A percentile compares a stretch with the other conserved stretches of the same genome.
Evolutionary conservation across 2,113 vertebrate species (phyloP).

Genomic region (Romanogobio albipinnatus): DNA sequence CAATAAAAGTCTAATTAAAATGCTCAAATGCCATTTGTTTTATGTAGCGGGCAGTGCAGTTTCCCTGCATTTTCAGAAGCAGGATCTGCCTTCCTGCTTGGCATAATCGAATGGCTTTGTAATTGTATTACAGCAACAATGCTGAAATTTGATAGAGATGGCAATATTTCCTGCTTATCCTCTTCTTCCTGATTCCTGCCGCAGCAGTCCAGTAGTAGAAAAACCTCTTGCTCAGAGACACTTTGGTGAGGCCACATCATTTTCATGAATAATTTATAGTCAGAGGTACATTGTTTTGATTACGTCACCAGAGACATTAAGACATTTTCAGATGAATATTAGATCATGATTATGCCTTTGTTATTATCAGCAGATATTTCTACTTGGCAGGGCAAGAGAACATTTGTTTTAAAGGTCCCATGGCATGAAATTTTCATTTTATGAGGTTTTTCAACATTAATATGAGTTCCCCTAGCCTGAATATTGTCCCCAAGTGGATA

Average conservation of each 20-base stretch:
- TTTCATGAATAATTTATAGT: background rate
- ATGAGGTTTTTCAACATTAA: too few species aligned
- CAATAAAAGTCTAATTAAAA: background rate
- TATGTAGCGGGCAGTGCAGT: background rate
- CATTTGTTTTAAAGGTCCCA: background rate
- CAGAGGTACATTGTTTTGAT: background rate
- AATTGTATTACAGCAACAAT: constrained; percentile 66
- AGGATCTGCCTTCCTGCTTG: constrained; percentile 40
- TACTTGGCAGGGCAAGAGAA: background rate
- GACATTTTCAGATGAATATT: constrained; percentile 3
- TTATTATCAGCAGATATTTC: background rate
- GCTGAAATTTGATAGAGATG: constrained; percentile 64
- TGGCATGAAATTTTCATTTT: too few species aligned
- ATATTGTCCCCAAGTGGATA: too few species aligned
- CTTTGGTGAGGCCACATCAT: background rate
- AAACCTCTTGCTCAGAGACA: background rate
- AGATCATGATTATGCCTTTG: background rate
- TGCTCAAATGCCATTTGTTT: background rate
- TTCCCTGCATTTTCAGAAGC: constrained; percentile 35
- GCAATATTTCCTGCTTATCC: constrained; percentile 48
- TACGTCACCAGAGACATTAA: background rate
- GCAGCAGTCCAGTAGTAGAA: background rate
- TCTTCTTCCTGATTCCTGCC: constrained; percentile 19
- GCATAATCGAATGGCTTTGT: constrained; percentile 59
- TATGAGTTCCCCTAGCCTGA: too few species aligned